Evolutionary conservation across 2,797 vertebrate species (phyloP).

Genomic region (Mormyrus hasselquistii): DNA sequence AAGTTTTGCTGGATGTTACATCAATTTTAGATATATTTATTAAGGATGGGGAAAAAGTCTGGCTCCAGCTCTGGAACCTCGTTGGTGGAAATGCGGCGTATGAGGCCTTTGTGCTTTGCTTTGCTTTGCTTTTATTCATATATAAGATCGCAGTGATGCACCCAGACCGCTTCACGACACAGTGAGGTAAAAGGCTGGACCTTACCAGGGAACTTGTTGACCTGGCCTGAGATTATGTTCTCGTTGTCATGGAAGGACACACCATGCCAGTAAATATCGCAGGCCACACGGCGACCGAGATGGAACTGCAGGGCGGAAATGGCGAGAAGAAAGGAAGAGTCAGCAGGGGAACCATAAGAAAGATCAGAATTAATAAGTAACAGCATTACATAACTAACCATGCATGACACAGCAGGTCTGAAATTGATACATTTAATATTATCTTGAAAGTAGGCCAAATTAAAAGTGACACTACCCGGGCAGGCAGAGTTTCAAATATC

Average conservation of each 20-base stretch:
- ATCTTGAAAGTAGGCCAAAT: conserved; percentile 37
- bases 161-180: not conserved
- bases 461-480: conserved; percentile 27
- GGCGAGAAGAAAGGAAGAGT: not conserved
- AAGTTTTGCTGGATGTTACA: not conserved
- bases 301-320: conserved; percentile 69
- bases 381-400: not conserved
- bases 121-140: not conserved
- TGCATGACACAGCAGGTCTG: conserved; percentile 40
- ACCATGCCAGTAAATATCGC: conserved; percentile 97
- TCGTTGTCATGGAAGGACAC: conserved; percentile 90
- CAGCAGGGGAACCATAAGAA: not conserved
- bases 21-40: not conserved
- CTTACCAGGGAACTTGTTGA: conserved; percentile 98
- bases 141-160: not conserved
- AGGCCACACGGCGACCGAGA: conserved; percentile 77
- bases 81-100: not conserved
- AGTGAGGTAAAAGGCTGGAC: not conserved
- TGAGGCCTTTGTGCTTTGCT: not conserved
- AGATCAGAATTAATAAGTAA: not conserved
- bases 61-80: not conserved
- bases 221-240: conserved; percentile 83
- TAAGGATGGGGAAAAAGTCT: not conserved
- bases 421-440: conserved; percentile 30
- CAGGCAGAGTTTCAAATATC: conserved; percentile 17